A percentile compares a stretch with the other conserved stretches of the same genome.
Conservation (phyloP, 2,113 vertebrate genomes). For the Festucalex cinctus region DNA sequence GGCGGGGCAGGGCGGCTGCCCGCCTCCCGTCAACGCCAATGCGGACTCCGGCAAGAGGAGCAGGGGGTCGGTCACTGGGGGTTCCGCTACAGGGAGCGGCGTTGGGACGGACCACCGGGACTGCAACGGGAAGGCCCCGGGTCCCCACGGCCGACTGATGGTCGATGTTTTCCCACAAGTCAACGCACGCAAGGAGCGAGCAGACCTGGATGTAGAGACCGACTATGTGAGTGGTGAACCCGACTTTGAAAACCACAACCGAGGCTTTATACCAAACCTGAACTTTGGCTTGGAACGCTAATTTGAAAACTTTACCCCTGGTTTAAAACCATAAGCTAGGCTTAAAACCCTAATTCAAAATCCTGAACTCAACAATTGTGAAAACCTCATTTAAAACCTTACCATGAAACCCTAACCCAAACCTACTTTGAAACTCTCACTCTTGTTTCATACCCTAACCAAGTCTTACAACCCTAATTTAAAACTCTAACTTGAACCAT, state of each 20-base stretch:
- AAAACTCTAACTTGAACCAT: background rate
- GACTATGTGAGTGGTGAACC: slow-evolving; percentile 83
- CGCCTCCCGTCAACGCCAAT: slow-evolving; percentile 13
- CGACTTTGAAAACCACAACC: background rate
- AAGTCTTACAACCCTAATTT: background rate
- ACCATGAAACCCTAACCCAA: background rate
- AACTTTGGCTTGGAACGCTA: background rate
- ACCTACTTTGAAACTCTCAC: background rate
- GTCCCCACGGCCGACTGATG: slow-evolving; percentile 64
- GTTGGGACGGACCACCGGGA: slow-evolving; percentile 77
- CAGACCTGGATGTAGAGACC: slow-evolving; percentile 86
- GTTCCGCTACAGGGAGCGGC: slow-evolving; percentile 26
- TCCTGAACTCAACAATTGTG: no score
- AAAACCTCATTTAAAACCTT: no score
- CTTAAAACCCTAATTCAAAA: background rate
- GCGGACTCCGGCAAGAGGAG: slow-evolving; percentile 55
- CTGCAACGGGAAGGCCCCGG: slow-evolving; percentile 86
- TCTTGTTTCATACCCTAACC: background rate
- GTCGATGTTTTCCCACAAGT: slow-evolving; percentile 90
- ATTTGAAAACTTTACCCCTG: background rate
- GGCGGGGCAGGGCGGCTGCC: slow-evolving; percentile 30
- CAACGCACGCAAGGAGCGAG: slow-evolving; percentile 77
- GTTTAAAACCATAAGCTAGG: background rate
- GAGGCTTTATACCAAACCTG: background rate
- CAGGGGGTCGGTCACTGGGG: slow-evolving; percentile 37